Conservation (phyloP, 1,140 invertebrate species). For the Heliconius nattereri region DNA sequence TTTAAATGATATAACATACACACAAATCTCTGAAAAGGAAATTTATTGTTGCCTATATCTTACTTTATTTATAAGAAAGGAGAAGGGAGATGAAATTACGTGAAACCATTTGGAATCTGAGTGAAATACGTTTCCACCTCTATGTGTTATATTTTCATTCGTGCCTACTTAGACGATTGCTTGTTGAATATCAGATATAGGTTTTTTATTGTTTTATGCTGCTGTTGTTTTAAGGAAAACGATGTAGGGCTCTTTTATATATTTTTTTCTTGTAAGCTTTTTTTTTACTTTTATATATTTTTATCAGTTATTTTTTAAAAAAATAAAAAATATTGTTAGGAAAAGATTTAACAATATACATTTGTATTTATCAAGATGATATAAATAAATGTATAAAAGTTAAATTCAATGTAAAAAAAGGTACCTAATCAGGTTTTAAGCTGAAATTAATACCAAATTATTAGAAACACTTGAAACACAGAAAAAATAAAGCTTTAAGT, state of each 20-base stretch:
- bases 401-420: too few relatives aligned
- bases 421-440: too few relatives aligned
- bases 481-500: too few relatives aligned
- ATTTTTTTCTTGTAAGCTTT: neutral
- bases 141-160: constrained; percentile 55
- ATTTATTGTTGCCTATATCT: constrained; percentile 77
- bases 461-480: too few relatives aligned
- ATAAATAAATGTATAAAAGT: too few relatives aligned
- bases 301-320: too few relatives aligned
- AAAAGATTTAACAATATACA: too few relatives aligned
- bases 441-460: too few relatives aligned
- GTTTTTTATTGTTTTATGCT: constrained; percentile 21
- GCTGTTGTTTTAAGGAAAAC: constrained; percentile 8
- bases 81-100: constrained; percentile 76
- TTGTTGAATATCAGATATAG: constrained; percentile 39
- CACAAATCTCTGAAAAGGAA: constrained; percentile 66
- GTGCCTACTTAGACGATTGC: constrained; percentile 50
- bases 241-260: neutral
- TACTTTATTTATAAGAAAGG: constrained; percentile 80
- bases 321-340: too few relatives aligned
- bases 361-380: too few relatives aligned
- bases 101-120: constrained; percentile 77
- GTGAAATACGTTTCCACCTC: constrained; percentile 65
- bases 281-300: too few relatives aligned
- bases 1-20: constrained; percentile 71